These are phyloP conservation scores for Trissolcus basalis DNA, from an alignment of 1,140 invertebrate genomes.

Conservation along the genomic window DNA sequence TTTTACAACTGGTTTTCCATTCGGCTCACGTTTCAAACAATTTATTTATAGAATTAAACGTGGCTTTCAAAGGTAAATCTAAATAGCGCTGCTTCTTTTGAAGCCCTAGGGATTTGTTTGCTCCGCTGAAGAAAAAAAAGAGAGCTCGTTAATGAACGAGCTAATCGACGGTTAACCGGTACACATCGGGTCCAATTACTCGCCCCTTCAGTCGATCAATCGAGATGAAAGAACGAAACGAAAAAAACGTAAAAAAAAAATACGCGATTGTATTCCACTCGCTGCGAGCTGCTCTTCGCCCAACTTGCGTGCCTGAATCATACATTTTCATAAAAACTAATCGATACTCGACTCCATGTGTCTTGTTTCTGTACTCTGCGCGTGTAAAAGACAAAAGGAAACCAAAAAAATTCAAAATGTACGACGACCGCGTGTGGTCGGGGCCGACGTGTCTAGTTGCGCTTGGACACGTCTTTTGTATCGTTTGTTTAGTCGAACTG, in stretches of 20 bases:
- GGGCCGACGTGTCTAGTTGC: slow-evolving; percentile 3
- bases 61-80: too few species aligned
- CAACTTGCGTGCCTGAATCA: slow-evolving; percentile 74
- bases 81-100: too few species aligned
- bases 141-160: slow-evolving; percentile 11
- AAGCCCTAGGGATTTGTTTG: too few species aligned
- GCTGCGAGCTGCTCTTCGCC: slow-evolving; percentile 72
- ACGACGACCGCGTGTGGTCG: neutral
- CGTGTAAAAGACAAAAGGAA: slow-evolving; percentile 12
- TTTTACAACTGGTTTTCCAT: too few species aligned
- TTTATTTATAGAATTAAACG: too few species aligned
- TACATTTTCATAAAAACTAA: slow-evolving; percentile 46
- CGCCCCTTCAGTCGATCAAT: neutral
- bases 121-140: neutral
- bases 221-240: slow-evolving; percentile 34
- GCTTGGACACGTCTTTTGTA: slow-evolving; percentile 36
- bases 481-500: slow-evolving; percentile 41
- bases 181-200: slow-evolving; percentile 47
- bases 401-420: slow-evolving; percentile 14
- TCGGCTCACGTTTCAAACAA: too few species aligned
- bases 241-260: slow-evolving; percentile 33
- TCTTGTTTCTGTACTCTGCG: slow-evolving; percentile 47
- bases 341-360: slow-evolving; percentile 45
- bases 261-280: slow-evolving; percentile 66
- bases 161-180: slow-evolving; percentile 25